Conservation (phyloP, 2,888 invertebrate genomes). For the Ceraclea dissimilis region DNA sequence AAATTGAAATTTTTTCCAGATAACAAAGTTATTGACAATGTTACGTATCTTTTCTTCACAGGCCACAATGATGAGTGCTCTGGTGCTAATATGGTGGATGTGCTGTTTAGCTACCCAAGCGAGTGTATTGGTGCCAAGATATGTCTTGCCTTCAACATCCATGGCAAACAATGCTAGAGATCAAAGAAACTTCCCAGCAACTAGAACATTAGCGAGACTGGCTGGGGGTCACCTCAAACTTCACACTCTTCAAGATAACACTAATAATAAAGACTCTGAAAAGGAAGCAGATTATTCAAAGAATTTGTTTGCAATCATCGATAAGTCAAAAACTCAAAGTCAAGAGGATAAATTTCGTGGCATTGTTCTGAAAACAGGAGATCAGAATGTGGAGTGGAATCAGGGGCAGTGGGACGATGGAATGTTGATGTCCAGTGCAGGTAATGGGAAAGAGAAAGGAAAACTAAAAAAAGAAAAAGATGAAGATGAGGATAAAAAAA, state of each 20-base stretch:
- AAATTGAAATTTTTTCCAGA: too few species aligned
- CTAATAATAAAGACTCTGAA: slow-evolving; percentile 2
- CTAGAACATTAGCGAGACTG: slow-evolving; percentile 55
- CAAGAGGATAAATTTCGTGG: slow-evolving; percentile 37
- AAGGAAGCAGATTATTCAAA: slow-evolving; percentile 19
- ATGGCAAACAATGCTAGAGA: slow-evolving; percentile 45
- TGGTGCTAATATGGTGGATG: slow-evolving; percentile 12
- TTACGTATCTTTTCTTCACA: slow-evolving; percentile 9
- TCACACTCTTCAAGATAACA: slow-evolving; percentile 3
- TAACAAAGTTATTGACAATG: too few species aligned
- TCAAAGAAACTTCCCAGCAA: slow-evolving; percentile 39
- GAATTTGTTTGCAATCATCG: slow-evolving; percentile 20
- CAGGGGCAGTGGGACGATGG: slow-evolving; percentile 58
- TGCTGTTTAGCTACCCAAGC: slow-evolving; percentile 38
- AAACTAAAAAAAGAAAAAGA: slow-evolving; percentile 34
- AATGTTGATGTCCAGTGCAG: slow-evolving; percentile 61
- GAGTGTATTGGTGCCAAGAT: slow-evolving; percentile 48
- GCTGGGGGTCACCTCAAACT: slow-evolving; percentile 61
- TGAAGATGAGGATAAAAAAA: slow-evolving; percentile 71
- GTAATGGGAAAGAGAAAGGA: slow-evolving; percentile 50
- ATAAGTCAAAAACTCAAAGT: slow-evolving; percentile 33
- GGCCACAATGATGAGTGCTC: slow-evolving; percentile 6
- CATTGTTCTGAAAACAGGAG: slow-evolving; percentile 41
- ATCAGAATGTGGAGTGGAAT: slow-evolving; percentile 44
- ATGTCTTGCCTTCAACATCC: slow-evolving; percentile 42